Evolutionary conservation across 2,797 vertebrate genomes (phyloP).

Genomic region (Mycteria americana): DNA sequence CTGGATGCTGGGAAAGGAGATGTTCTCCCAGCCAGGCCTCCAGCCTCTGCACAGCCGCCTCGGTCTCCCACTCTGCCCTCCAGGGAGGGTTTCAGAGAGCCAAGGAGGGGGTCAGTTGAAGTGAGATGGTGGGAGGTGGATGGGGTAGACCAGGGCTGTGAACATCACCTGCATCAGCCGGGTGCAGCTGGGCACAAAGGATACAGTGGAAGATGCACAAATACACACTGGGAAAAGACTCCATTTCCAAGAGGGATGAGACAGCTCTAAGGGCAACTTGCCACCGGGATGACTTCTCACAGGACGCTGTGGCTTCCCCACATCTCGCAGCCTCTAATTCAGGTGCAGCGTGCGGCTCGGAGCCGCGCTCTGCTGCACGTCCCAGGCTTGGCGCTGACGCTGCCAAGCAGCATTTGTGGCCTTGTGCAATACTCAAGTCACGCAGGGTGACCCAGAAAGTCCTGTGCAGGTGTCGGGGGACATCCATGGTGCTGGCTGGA

Average conservation of each 20-base stretch:
- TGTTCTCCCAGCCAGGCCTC: background rate
- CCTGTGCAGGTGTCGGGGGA: background rate
- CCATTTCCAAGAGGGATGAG: background rate
- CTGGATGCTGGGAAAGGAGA: background rate
- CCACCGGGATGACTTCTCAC: background rate
- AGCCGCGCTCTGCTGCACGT: background rate
- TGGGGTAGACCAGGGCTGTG: background rate
- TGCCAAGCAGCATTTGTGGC: background rate
- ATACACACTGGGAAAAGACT: background rate
- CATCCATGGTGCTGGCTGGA: background rate
- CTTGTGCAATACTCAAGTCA: background rate
- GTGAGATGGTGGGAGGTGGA: background rate
- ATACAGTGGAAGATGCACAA: background rate
- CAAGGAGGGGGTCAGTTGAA: background rate
- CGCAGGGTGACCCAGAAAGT: background rate
- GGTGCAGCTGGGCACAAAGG: no score
- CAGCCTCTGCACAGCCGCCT: background rate
- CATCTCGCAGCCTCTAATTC: background rate
- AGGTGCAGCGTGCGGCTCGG: accelerated
- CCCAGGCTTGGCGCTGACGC: accelerated
- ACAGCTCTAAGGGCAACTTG: background rate
- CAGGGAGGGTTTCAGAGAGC: background rate
- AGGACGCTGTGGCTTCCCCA: background rate
- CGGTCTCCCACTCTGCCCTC: background rate
- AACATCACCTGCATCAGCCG: background rate